These are phyloP conservation scores for Zele albiditarsus DNA, from an alignment of 2,888 invertebrate species.

Conservation along the genomic window DNA sequence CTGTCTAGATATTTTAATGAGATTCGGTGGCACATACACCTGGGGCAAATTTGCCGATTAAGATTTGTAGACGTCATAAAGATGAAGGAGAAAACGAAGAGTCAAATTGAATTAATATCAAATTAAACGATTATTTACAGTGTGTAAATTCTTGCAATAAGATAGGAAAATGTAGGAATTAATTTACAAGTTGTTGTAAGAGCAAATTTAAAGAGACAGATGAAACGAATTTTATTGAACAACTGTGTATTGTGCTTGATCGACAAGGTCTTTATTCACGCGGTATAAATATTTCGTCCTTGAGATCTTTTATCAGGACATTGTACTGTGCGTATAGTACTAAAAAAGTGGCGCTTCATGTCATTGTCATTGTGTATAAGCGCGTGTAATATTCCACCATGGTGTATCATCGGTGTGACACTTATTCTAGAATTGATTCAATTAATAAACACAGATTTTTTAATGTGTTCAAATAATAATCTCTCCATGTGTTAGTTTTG, in stretches of 20 bases:
- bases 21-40: background rate
- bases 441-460: no score
- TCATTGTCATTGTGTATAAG: constrained; percentile 4
- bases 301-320: constrained; percentile 52
- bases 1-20: constrained; percentile 21
- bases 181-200: constrained; percentile 1
- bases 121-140: background rate
- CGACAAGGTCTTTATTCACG: constrained; percentile 44
- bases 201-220: background rate
- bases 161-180: background rate
- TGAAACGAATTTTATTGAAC: constrained; percentile 15
- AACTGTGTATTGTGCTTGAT: constrained; percentile 15
- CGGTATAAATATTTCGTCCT: constrained; percentile 48
- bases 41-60: constrained; percentile 9
- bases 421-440: background rate
- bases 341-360: constrained; percentile 16
- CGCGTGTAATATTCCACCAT: constrained; percentile 5
- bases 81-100: constrained; percentile 16
- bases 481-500: no score
- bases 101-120: background rate
- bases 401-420: constrained; percentile 1
- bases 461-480: no score
- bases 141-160: background rate
- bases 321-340: constrained; percentile 43
- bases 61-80: background rate